Conservation (phyloP, 2,113 vertebrate species). For the Microtus ochrogaster region DNA sequence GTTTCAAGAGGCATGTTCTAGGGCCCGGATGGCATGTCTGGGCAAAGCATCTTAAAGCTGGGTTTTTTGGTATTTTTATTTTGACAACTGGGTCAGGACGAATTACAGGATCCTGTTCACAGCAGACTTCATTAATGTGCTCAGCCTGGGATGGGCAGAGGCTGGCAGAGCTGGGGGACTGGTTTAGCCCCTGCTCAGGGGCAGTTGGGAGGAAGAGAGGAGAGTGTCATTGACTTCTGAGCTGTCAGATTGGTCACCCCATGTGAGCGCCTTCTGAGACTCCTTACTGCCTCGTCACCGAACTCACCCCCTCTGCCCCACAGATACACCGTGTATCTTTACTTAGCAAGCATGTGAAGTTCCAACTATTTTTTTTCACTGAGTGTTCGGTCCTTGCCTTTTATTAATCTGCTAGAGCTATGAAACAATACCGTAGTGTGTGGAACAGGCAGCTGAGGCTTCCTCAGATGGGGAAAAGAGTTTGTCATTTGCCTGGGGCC, state of each 20-base stretch:
- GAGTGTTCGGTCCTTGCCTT: not conserved
- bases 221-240: not conserved
- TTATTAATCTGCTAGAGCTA: not conserved
- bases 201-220: not conserved
- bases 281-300: fast-evolving
- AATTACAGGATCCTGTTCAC: slow-evolving; percentile 28
- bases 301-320: not conserved
- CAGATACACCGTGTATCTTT: not conserved
- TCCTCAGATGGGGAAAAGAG: not conserved
- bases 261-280: not conserved
- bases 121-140: slow-evolving; percentile 8
- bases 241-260: not conserved
- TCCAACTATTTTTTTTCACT: too few relatives aligned
- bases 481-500: not conserved
- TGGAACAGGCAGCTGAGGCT: not conserved
- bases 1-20: not conserved
- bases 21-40: not conserved
- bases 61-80: not conserved
- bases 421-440: not conserved
- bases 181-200: not conserved
- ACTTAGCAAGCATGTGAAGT: not conserved
- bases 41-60: not conserved
- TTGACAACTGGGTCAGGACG: not conserved
- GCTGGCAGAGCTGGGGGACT: not conserved
- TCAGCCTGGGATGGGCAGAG: slow-evolving; percentile 16